Base-by-base conservation (phyloP, 2,888 invertebrate species). In the Hirtodrosophila alboralis region DNA sequence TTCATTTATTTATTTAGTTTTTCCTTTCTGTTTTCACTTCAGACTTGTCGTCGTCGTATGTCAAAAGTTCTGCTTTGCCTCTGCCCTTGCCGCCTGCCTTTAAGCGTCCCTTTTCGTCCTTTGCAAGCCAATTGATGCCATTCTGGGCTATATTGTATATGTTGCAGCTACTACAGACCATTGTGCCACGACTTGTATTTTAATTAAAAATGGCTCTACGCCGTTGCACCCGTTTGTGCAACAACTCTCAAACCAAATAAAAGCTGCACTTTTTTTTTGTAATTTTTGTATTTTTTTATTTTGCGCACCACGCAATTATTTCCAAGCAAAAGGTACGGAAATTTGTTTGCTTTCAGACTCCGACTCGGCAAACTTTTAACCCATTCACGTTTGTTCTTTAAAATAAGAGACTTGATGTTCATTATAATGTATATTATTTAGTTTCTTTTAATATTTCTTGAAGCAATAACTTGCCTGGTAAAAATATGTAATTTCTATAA, bases 1-100 rank as follows among this genome's bases (percentile, higher is more conserved):
- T 71, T 75, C 72, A 65, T 62, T 84, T 68, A 81, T 78, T 84
- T 84, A 81, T 81, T 75, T 67, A 64, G 59, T 64, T 76, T 64
- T 76, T 58, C 60, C 43, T 47, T 51, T 70, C 58, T 44, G 43
- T 41, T 57, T 58, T 58, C 45, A 41, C 45, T 54, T 3, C 23
- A 47, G 36, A 10, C 48, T 63, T 74, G 62, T 59, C 56, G 61
- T 59, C 56, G 61, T 66, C 61, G 60, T 64, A 48, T 62, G 65
- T 63, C 67, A 72, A 57, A 84, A 73, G 72, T 67, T 72, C 56
- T 23, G 38, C 45, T 21, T 10, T 9, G 28, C 23, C 18, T n/a
- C 18, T 21, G 18, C 45, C 37, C 27, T 18, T 10, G n/a, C 10
- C 23, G 0, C 8, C 9, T 10, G 7, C 13, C 34, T 13, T 34